Percentiles rank a stretch among this genome's conserved stretches.
Evolutionary conservation across 2,888 invertebrate genomes (phyloP).

Genomic region (Caenorhabditis japonica): DNA sequence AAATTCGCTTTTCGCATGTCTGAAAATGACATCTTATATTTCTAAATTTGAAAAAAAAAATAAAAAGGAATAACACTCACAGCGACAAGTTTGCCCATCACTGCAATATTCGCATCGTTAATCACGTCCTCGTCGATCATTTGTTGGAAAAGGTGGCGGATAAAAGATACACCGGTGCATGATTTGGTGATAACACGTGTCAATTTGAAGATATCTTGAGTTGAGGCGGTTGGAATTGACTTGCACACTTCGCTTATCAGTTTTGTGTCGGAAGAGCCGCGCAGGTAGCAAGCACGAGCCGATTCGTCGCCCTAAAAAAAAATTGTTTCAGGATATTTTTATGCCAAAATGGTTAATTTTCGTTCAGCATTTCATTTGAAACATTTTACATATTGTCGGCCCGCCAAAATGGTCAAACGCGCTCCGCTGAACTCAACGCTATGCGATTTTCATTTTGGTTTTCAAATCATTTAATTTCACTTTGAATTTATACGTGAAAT

Average conservation of each 20-base stretch:
- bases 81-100: slow-evolving; percentile 41
- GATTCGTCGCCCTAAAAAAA: slow-evolving; percentile 25
- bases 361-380: no score
- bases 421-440: no score
- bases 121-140: slow-evolving; percentile 39
- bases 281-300: slow-evolving; percentile 27
- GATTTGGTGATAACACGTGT: slow-evolving; percentile 21
- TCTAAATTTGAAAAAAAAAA: no score
- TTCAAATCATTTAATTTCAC: no score
- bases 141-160: slow-evolving; percentile 42
- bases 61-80: no score
- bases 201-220: slow-evolving; percentile 15
- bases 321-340: background rate
- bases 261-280: slow-evolving; percentile 11
- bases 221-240: slow-evolving; percentile 5
- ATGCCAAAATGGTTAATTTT: no score
- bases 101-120: slow-evolving; percentile 39
- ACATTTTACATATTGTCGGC: no score
- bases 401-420: no score
- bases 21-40: slow-evolving; percentile 12
- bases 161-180: slow-evolving; percentile 42
- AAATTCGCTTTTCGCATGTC: slow-evolving; percentile 49
- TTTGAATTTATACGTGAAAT: no score
- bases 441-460: no score
- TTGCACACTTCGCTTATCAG: slow-evolving; percentile 23